Percentiles rank a stretch among this genome's conserved stretches.
phyloP scores from a whole-genome alignment of 1,140 invertebrate species.

The Neotoxoptera formosana region DNA sequence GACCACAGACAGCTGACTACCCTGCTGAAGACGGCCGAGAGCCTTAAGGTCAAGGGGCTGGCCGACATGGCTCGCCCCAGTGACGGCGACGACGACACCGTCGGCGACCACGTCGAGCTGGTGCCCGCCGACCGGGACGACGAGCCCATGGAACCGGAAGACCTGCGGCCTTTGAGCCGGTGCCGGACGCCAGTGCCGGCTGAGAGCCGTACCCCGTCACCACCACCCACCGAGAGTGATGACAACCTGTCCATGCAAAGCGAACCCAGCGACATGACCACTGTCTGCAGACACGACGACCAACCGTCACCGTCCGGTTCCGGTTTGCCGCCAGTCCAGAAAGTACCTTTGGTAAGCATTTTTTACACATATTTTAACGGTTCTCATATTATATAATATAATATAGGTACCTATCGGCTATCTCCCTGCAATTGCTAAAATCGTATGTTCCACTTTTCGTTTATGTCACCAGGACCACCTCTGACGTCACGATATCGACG shows the following conservation, averaged over 20 bases:
- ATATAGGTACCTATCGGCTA: neutral
- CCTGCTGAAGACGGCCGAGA: conserved; percentile 91
- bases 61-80: conserved; percentile 83
- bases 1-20: conserved; percentile 90
- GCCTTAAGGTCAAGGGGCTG: conserved; percentile 88
- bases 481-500: neutral
- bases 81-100: conserved; percentile 56
- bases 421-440: neutral
- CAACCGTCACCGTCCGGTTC: conserved; percentile 77
- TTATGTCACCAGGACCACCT: neutral
- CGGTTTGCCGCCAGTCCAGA: conserved; percentile 81
- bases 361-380: neutral
- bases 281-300: conserved; percentile 68
- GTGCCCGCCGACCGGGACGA: conserved; percentile 64
- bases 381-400: too few relatives aligned
- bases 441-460: neutral
- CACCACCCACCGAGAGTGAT: conserved; percentile 64
- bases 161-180: conserved; percentile 40
- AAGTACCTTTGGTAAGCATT: conserved; percentile 80
- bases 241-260: conserved; percentile 67
- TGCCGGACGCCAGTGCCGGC: conserved; percentile 63
- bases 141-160: conserved; percentile 54
- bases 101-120: conserved; percentile 61
- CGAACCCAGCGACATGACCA: conserved; percentile 70
- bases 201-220: conserved; percentile 60